Conservation (phyloP, 2,113 vertebrate genomes). For the Nothobranchius furzeri region DNA sequence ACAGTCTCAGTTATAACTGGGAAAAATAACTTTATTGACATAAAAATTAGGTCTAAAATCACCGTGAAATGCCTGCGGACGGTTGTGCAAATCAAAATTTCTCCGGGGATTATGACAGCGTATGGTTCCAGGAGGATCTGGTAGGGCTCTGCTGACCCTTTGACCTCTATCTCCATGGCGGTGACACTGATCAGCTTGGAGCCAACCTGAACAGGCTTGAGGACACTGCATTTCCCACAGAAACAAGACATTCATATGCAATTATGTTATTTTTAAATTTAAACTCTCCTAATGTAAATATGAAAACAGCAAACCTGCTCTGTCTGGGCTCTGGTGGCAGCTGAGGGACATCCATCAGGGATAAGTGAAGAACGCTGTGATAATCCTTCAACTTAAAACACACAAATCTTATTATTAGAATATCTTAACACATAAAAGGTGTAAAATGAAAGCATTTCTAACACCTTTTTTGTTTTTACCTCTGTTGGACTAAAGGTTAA, state of each 20-base stretch:
- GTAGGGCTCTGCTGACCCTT: constrained; percentile 85
- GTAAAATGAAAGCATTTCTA: too few relatives aligned
- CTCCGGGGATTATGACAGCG: constrained; percentile 85
- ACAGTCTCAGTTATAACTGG: background rate
- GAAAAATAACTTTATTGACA: background rate
- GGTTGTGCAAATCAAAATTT: constrained; percentile 80
- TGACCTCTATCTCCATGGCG: constrained; percentile 88
- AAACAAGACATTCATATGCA: background rate
- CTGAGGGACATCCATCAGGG: constrained; percentile 82
- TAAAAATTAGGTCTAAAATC: background rate
- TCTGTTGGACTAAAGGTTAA: constrained; percentile 85
- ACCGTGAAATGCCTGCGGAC: constrained; percentile 87
- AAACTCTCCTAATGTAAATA: too few relatives aligned
- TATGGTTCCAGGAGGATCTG: constrained; percentile 88
- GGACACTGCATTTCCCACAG: constrained; percentile 55
- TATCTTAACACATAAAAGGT: too few relatives aligned
- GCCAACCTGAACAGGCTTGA: constrained; percentile 43
- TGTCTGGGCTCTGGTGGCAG: constrained; percentile 50
- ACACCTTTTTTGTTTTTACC: constrained; percentile 67
- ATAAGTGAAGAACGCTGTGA: constrained; percentile 87
- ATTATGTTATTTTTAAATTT: too few relatives aligned
- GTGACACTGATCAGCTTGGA: constrained; percentile 71
- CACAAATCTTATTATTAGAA: background rate
- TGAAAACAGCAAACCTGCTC: constrained; percentile 38
- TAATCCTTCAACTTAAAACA: constrained; percentile 80